Percentiles rank a stretch among this genome's conserved stretches.
These are phyloP conservation scores for Ptychoptera albimana DNA, from an alignment of 2,888 invertebrate species.

Conservation along the genomic window DNA sequence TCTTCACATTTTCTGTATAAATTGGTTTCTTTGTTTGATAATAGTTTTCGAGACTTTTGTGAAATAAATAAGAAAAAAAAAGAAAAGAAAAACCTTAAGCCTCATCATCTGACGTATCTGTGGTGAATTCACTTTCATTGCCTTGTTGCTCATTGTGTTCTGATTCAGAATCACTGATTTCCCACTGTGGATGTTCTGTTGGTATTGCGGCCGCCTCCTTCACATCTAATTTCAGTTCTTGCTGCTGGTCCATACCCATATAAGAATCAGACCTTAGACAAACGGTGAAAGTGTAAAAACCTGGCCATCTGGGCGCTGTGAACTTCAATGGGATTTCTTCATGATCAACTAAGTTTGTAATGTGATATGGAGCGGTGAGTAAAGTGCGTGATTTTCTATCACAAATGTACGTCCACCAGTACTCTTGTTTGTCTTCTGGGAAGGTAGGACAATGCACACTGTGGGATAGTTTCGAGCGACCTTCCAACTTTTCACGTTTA, in stretches of 20 bases:
- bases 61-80: conserved; percentile 12
- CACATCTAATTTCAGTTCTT: conserved; percentile 93
- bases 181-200: conserved; percentile 94
- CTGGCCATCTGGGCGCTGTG: conserved; percentile 89
- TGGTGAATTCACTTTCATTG: conserved; percentile 48
- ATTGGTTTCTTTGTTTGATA: no score
- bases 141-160: conserved; percentile 43
- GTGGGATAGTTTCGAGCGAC: conserved; percentile 86
- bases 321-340: conserved; percentile 93
- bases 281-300: conserved; percentile 82
- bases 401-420: conserved; percentile 98
- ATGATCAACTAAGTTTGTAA: conserved; percentile 76
- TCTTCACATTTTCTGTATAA: no score
- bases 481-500: conserved; percentile 80
- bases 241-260: conserved; percentile 88
- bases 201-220: conserved; percentile 88
- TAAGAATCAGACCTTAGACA: conserved; percentile 91
- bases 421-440: conserved; percentile 92
- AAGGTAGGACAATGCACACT: conserved; percentile 95
- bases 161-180: conserved; percentile 84
- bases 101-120: conserved; percentile 46
- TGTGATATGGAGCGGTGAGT: conserved; percentile 82
- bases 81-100: conserved; percentile 26
- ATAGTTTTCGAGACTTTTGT: no score
- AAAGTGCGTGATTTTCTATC: conserved; percentile 86